Base-by-base conservation (phyloP, 2,113 vertebrate genomes). In the Pterophyllum scalare region DNA sequence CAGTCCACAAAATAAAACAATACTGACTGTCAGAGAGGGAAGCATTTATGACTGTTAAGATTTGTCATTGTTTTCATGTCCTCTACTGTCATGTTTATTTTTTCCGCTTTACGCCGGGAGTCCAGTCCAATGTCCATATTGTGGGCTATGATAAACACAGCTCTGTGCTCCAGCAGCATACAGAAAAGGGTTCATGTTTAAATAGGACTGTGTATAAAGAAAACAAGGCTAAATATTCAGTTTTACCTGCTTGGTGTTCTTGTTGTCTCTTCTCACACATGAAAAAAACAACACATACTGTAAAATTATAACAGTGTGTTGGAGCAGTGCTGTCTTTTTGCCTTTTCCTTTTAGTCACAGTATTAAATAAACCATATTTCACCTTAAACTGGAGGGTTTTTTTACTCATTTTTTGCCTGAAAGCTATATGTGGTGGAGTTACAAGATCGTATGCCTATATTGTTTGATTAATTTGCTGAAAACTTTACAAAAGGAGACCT, bases 101-200 rank as follows among this genome's bases (percentile, higher is more conserved):
- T 49, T 64, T 74, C 59, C 56, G 77, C 24, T 74, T 75, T 38
- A 31, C 90, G 75, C 77, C 81, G 80, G 52, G 52, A 79, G 83
- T 88, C 26, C 79, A 74, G 86, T 91, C 86, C 84, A 90, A 87
- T 70, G 89, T 92, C 77, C 77, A 83, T 38, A 72, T 38, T 54
- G 57, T 60, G 61, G 26, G 31, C 58, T 49, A 40, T 61, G 72
- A 62, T 78, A 86, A 84, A 87, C 56, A 83, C 7, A 54, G 28
- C 26, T n/a, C 5, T 2, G n/a, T 61, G 75, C 60, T 60, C 62
- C 75, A 79, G 57, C 33, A 56, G 6, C 49, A 28, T 65, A 31
- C 15, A 62, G 4, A 64, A 75, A 82, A 79, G 7, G 20, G 9
- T 65, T 81, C 31, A 28, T 75, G 57, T 70, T 46, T 35, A 78